Evolutionary conservation across 1,140 invertebrate species (phyloP).

Genomic region (Lethrus apterus): DNA sequence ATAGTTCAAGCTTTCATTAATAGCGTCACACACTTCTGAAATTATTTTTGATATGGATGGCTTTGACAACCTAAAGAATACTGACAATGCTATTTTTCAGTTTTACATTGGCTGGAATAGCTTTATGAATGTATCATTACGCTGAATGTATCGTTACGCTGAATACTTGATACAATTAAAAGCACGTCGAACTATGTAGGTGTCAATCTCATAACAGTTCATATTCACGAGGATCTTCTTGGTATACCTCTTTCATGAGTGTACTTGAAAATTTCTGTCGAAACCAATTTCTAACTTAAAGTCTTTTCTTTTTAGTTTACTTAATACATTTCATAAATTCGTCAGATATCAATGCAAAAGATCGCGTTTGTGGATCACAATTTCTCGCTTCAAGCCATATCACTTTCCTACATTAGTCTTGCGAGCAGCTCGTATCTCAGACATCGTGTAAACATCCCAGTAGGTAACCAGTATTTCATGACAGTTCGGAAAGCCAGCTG

Average conservation of each 20-base stretch:
- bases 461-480: background rate
- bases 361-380: background rate
- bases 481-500: background rate
- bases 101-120: background rate
- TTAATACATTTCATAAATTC: background rate
- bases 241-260: background rate
- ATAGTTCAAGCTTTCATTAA: conserved; percentile 7
- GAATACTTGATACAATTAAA: too few species aligned
- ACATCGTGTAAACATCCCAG: too few species aligned
- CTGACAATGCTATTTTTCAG: background rate
- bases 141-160: too few species aligned
- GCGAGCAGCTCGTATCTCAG: background rate
- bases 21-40: conserved; percentile 6
- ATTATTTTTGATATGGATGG: conserved; percentile 2
- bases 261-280: background rate
- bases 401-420: background rate
- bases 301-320: background rate
- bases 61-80: conserved; percentile 10
- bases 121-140: background rate
- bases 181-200: background rate
- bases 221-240: background rate
- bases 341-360: background rate
- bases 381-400: background rate
- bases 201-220: too few species aligned
- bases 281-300: background rate